These are phyloP conservation scores for Pinna nobilis DNA, from an alignment of 1,140 invertebrate genomes.

Conservation along the genomic window DNA sequence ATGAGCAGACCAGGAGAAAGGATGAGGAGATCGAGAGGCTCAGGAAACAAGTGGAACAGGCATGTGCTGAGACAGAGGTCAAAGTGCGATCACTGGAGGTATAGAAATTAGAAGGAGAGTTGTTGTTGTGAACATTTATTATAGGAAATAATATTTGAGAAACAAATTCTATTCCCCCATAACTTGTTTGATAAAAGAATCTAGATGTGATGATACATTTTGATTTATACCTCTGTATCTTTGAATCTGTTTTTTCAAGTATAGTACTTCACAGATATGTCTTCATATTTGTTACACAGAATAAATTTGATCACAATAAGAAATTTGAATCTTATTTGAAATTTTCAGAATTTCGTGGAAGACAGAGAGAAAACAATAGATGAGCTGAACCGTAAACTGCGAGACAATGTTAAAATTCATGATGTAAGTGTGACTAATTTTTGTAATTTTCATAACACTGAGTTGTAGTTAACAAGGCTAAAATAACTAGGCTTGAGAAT, in stretches of 20 bases:
- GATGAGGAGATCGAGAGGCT: constrained; percentile 47
- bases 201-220: too few relatives aligned
- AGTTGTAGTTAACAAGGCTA: too few relatives aligned
- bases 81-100: constrained; percentile 50
- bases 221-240: too few relatives aligned
- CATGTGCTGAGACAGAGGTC: constrained; percentile 36
- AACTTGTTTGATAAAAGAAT: too few relatives aligned
- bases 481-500: too few relatives aligned
- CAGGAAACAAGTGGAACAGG: constrained; percentile 33
- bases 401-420: constrained; percentile 40
- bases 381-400: constrained; percentile 52
- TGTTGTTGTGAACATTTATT: too few relatives aligned
- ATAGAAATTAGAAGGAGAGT: neutral
- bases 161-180: too few relatives aligned
- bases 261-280: too few relatives aligned
- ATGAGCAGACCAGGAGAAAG: constrained; percentile 32
- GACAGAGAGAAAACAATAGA: constrained; percentile 52
- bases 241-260: too few relatives aligned
- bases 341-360: constrained; percentile 52
- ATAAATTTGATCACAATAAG: too few relatives aligned
- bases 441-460: neutral
- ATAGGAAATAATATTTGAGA: too few relatives aligned
- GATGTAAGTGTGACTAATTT: constrained; percentile 45
- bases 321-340: neutral
- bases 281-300: too few relatives aligned